Conservation (phyloP, 2,113 vertebrate species). For the Ornithorhynchus anatinus region DNA sequence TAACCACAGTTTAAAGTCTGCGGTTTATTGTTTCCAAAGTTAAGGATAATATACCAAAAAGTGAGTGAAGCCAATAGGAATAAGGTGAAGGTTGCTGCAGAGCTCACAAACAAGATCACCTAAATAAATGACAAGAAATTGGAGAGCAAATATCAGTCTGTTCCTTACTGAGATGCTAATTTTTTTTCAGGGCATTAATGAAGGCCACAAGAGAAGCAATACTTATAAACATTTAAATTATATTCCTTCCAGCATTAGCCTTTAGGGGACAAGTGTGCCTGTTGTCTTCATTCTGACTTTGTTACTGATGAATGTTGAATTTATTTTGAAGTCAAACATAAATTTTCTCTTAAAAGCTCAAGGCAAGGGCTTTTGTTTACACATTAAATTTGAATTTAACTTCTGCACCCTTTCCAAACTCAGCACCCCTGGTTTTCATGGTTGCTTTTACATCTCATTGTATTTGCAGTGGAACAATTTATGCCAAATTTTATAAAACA, state of each 20-base stretch:
- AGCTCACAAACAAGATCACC: too few species aligned
- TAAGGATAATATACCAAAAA: too few species aligned
- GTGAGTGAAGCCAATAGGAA: too few species aligned
- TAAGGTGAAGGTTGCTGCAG: too few species aligned
- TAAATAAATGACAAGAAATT: too few species aligned
- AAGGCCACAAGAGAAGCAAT: background rate
- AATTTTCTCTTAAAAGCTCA: background rate
- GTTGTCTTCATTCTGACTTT: background rate
- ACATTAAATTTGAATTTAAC: constrained; percentile 8
- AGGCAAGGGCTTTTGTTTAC: constrained; percentile 8
- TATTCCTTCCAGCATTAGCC: constrained; percentile 2
- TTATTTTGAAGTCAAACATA: constrained; percentile 38
- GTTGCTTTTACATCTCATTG: constrained; percentile 48
- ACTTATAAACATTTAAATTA: background rate
- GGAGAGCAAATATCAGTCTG: too few species aligned
- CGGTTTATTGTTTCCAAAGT: too few species aligned
- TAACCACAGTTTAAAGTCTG: too few species aligned
- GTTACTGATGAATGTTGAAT: constrained; percentile 12
- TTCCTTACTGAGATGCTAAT: too few species aligned
- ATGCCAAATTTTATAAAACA: constrained; percentile 50
- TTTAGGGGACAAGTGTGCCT: background rate
- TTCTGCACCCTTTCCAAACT: background rate
- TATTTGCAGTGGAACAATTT: constrained; percentile 45
- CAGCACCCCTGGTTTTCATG: background rate
- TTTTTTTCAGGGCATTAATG: background rate